These are phyloP conservation scores for Xestia ashworthii DNA, from an alignment of 2,888 invertebrate genomes.

Conservation along the genomic window DNA sequence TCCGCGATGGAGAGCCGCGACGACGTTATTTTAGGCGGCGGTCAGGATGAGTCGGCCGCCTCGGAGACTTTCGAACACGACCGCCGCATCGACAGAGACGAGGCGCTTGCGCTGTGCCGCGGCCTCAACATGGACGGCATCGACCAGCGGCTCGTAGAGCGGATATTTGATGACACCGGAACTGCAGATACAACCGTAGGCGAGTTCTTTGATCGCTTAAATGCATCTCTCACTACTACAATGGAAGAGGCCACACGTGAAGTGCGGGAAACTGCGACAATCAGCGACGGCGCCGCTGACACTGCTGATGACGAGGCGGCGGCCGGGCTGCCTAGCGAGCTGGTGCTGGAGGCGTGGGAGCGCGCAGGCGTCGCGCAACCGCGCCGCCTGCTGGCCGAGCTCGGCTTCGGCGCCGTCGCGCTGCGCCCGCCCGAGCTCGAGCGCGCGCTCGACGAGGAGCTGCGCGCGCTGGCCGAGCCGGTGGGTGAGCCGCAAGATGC, in stretches of 20 bases:
- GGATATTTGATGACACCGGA: slow-evolving; percentile 79
- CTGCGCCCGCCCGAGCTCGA: slow-evolving; percentile 92
- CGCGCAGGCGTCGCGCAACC: slow-evolving; percentile 92
- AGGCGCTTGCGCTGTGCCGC: slow-evolving; percentile 83
- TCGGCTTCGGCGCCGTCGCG: slow-evolving; percentile 92
- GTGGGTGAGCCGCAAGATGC: slow-evolving; percentile 70
- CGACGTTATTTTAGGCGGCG: slow-evolving; percentile 63
- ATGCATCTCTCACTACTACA: slow-evolving; percentile 79
- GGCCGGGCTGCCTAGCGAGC: slow-evolving; percentile 83
- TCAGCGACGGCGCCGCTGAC: slow-evolving; percentile 41
- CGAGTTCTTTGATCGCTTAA: slow-evolving; percentile 85
- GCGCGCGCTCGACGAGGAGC: slow-evolving; percentile 93
- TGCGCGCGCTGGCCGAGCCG: slow-evolving; percentile 72
- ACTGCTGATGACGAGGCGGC: slow-evolving; percentile 65
- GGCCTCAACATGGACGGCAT: slow-evolving; percentile 82
- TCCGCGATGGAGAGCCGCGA: slow-evolving; percentile 80
- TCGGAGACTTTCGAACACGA: slow-evolving; percentile 78
- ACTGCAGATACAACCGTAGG: slow-evolving; percentile 83
- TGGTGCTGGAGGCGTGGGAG: slow-evolving; percentile 94
- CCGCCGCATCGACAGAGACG: slow-evolving; percentile 79
- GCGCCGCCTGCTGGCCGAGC: slow-evolving; percentile 91
- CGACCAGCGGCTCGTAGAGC: slow-evolving; percentile 79
- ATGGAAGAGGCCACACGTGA: slow-evolving; percentile 74
- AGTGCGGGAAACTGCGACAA: slow-evolving; percentile 23
- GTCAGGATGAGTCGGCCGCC: slow-evolving; percentile 41